Base-by-base conservation (phyloP, 1,140 invertebrate species). In the Drosophila tsacasi region DNA sequence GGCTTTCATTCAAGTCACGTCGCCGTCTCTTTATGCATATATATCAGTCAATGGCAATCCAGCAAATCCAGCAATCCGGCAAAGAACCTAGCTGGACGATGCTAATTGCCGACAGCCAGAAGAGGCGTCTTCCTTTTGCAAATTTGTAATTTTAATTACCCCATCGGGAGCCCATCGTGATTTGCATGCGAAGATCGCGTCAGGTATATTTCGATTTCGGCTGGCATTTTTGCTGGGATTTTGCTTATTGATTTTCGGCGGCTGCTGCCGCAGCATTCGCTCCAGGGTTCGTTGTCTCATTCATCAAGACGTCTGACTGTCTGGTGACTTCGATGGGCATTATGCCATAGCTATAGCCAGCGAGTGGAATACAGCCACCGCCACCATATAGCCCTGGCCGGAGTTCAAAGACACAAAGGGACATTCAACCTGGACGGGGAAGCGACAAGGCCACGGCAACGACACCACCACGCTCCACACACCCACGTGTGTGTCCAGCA, bases 401-500 rank as follows among this genome's bases (percentile, higher is more conserved):
- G 82, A 83, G 84, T 89, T 89, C 84, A 89, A 89, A 89, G 84
- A 89, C 84, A 89, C 84, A 89, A 89, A 77, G 85, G 84, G 80
- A 90, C 84, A 90, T 89, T 89, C 84, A 89, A 84, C 84, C 69
- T 84, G 84, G 81, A 64, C 32, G 52, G 59, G 58, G 40, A 69
- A 79, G 69, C 85, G 84, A 89, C 84, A 89, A 89, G 85, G 84
- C 85, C 84, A 89, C 68, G 63, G 44, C 79, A 64, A 83, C 64
- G 67, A 82, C 66, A 81, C 58, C 71, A 81, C 62, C 63, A 83
- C 76, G 81, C 75, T 78, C 76, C 71, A 83, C 71, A 83, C 81
- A 77, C 77, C 83, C 83, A 85, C 83, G 79, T 79, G 78, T 78
- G 78, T 72, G 74, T 57, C 74, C 72, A 76, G 54, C 72, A 66